Base-by-base conservation (phyloP, 2,888 invertebrate genomes). In the Limenitis camilla region DNA sequence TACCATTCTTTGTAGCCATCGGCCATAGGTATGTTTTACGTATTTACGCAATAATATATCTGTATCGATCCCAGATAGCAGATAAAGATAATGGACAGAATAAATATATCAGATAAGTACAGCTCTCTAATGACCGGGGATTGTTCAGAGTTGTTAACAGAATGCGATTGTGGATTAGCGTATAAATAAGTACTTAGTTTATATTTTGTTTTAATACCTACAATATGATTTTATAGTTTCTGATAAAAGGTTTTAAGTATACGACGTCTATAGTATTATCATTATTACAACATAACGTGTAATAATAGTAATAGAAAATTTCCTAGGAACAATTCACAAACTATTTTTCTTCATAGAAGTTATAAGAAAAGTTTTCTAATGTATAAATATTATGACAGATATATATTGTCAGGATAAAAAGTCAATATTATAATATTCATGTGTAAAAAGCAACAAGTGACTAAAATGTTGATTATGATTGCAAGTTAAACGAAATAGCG, bases 31-130 rank as follows among this genome's bases (percentile, higher is more conserved):
- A 45, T 36, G 45, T 8, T 29, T 36, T 36, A 35, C 29, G 11
- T 36, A 48, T 49, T 43, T 54, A 50, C 40, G 28, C 32, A 53
- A 51, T 48, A 51, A 51, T 52, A 39, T 63, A 66, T 62, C 60
- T 56, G 63, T 78, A 80, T 80, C 76, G 80, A 81, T 78, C 70
- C 68, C 61, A 59, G 73, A 73, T 74, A 72, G 51, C 62, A 60
- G 58, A 61, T 57, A 64, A 59, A 66, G 78, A 78, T 80, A 77
- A 70, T 60, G 58, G 58, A 55, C 52, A 53, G 63, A 62, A 61
- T 51, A 63, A 62, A 61, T 74, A 70, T 72, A 70, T 66, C 56
- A 56, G 76, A 78, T 78, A 76, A 70, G 62, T 70, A 62, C 62
- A 63, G 60, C 63, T 62, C 58, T 65, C 59, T 69, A 73, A 70